Evolutionary conservation across 2,888 invertebrate genomes (phyloP), one percentile per base, ranked within the genome.

Genomic region (Pyrrhosoma nymphula): DNA sequence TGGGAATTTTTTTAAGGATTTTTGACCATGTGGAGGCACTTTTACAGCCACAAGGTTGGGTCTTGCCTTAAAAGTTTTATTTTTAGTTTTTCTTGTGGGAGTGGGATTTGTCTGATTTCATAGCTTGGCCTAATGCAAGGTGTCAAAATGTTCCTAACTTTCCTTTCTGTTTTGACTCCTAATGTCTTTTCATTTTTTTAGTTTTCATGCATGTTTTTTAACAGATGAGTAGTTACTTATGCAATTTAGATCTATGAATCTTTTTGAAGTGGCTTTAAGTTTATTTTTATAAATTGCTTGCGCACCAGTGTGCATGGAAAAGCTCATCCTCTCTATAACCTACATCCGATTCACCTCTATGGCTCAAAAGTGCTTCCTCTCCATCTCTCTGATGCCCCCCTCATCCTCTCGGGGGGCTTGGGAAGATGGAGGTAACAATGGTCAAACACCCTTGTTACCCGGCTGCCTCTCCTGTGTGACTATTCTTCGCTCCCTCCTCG

Each of bases 401-500:
- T 93, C 20, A 35, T 47, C 69, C 69, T 47, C 93, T 63, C 93
- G 93, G 69, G 69, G 63, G 63, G 63, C 69, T 35, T 63, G 69
- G 93, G 93, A 63, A 93, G 93, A 91, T 95, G 95, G 95, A 95
- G 95, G 90, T 95, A 90, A 95, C 97, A 97, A 98, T 98, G 98
- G 98, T 98, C 98, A 98, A 98, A 98, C 98, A 98, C 98, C 98
- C 98, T 98, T 98, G 95, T 95, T 95, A 97, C 96, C 96, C 95
- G 97, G 97, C 97, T 97, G 97, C 97, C 97, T 98, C 98, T 97
- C 98, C 98, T 98, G 98, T 98, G 98, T 98, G 97, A 97, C 95
- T 95, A 95, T 96, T 96, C 95, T 95, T 95, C 95, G 95, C 95
- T 95, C 96, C 95, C 96, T 91, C 95, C 95, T 95, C 95, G 95